Evolutionary conservation across 1,140 invertebrate species (phyloP), one percentile per base, ranked within the genome.

Genomic region (Drosophila nigrodunni): DNA sequence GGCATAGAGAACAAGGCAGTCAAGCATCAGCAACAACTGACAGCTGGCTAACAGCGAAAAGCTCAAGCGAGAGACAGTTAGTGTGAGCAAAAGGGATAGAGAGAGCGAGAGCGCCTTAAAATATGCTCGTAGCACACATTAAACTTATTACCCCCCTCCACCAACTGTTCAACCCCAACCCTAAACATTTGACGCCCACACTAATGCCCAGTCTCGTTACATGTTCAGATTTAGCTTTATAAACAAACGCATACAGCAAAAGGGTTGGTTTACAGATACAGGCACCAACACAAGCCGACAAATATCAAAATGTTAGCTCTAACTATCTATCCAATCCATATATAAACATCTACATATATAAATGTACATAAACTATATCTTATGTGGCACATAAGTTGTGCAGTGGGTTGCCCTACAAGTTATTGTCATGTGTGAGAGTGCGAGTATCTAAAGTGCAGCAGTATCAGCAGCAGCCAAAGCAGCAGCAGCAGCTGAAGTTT

Each of bases 111-210:
- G 65, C 58, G 73, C 55, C 82, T 82, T 80, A 75, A 82, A 90
- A 90, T 90, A 90, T 90, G 87, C 88, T 91, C 66, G 60, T 18
- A 87, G 80, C 85, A 90, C 77, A 90, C 80, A 90, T 90, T 90
- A 87, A 87, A 90, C 87, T 90, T 90, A 90, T 90, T 90, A 86
- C 80, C 65, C 62, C 66, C 57, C 55, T 46, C 55, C 59, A 37
- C 57, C 37, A 15, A 35, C 34, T 39, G 50, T 13, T 47, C 35
- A 10, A 10, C 55, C 41, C 49, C 18, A 30, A 25, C 35, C 39
- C n/a, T 11, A 15, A 35, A 35, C 30, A 15, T 15, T 11, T 10
- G 13, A 54, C 67, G 18, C 61, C 35, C 54, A 54, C 54, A 57
- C 78, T 67, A 77, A 73, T 81, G 71, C 78, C 59, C 61, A 61